Conservation (phyloP, 1,140 invertebrate species). For the Atopsyche davidsoni region DNA sequence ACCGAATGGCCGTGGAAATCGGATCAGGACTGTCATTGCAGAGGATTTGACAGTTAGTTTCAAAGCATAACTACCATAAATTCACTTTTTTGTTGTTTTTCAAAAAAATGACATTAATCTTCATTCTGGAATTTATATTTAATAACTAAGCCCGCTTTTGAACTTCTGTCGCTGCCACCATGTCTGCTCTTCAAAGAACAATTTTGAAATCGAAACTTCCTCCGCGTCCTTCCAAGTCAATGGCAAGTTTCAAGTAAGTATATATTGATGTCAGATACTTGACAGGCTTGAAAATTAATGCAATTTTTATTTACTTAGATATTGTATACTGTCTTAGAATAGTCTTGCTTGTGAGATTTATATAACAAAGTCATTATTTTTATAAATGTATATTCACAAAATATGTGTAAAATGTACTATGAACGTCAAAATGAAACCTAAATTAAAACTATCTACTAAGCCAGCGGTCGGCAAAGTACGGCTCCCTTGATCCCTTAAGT, state of each 20-base stretch:
- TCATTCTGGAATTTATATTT: too few relatives aligned
- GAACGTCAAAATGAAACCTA: neutral
- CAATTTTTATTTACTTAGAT: neutral
- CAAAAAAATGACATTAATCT: too few relatives aligned
- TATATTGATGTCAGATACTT: slow-evolving; percentile 3
- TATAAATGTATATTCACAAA: neutral
- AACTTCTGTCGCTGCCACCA: too few relatives aligned
- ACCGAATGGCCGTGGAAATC: too few relatives aligned
- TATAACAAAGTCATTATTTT: neutral
- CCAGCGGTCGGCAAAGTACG: too few relatives aligned
- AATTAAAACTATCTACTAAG: too few relatives aligned
- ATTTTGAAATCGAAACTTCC: slow-evolving; percentile 62
- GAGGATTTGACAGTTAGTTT: too few relatives aligned
- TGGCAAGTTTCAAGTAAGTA: slow-evolving; percentile 43
- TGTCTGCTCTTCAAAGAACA: slow-evolving; percentile 63
- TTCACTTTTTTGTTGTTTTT: too few relatives aligned
- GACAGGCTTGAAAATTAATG: neutral
- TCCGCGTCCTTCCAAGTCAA: slow-evolving; percentile 45
- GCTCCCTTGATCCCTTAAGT: too few relatives aligned
- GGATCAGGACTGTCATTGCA: too few relatives aligned
- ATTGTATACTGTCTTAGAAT: neutral
- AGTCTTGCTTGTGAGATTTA: neutral
- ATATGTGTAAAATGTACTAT: neutral
- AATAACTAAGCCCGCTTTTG: too few relatives aligned
- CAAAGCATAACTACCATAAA: too few relatives aligned